Percentiles rank a stretch among this genome's conserved stretches.
Conservation (phyloP, 2,113 vertebrate species). For the Hippolais icterina region DNA sequence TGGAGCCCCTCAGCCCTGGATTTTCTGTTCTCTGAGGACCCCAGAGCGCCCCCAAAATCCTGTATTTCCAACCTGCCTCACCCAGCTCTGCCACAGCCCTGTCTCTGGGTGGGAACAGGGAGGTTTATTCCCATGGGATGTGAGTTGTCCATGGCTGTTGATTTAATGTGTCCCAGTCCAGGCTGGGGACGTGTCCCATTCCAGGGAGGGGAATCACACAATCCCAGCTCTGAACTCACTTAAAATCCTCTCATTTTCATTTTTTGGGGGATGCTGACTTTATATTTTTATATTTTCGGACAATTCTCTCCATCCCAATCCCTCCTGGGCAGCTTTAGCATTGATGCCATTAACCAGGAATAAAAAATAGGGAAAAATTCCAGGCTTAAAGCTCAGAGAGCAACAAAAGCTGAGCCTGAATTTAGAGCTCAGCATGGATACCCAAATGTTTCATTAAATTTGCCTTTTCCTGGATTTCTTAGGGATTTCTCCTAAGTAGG, state of each 20-base stretch:
- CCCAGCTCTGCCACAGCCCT: neutral
- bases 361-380: slow-evolving; percentile 8
- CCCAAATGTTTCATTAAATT: neutral
- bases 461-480: neutral
- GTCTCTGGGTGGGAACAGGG: neutral
- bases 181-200: neutral
- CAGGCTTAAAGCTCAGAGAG: neutral
- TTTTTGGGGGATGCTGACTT: neutral
- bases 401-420: neutral
- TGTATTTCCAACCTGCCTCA: fast-evolving
- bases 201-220: too few relatives aligned
- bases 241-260: neutral
- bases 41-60: neutral
- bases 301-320: neutral
- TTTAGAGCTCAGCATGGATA: neutral
- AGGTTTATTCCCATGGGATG: neutral
- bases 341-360: neutral
- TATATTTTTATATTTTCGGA: neutral
- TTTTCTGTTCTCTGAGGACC: neutral
- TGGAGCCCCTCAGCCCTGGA: neutral
- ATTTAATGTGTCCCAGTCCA: neutral
- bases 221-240: fast-evolving
- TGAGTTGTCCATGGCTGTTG: fast-evolving
- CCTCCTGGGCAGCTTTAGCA: neutral
- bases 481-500: neutral